Conservation (phyloP, 2,113 vertebrate species). For the Paedocypris sp. region DNA sequence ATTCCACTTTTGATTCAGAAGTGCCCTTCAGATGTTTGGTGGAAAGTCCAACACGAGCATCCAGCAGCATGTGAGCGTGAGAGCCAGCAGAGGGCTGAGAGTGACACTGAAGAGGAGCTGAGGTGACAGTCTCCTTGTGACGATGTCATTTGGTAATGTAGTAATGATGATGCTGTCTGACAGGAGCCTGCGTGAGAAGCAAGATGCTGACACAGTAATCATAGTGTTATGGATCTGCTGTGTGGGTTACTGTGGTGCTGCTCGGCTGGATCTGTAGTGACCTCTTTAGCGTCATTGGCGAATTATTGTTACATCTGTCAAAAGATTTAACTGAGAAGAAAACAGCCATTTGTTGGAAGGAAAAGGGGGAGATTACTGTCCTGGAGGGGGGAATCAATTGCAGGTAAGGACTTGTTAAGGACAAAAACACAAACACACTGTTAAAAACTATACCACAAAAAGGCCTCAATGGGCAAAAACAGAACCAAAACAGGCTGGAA, state of each 20-base stretch:
- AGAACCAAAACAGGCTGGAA: no score
- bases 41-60: neutral
- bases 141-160: constrained; percentile 11
- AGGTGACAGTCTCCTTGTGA: constrained; percentile 17
- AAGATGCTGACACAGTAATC: constrained; percentile 9
- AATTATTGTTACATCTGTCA: neutral
- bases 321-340: neutral
- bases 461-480: no score
- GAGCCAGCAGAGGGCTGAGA: constrained; percentile 40
- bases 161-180: constrained; percentile 15
- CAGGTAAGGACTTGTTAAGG: no score
- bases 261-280: neutral
- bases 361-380: no score
- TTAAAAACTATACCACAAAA: no score
- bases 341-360: neutral
- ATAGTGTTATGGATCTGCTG: constrained; percentile 1
- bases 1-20: no score
- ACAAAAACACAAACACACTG: no score
- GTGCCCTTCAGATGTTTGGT: constrained; percentile 14
- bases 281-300: neutral
- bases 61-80: constrained; percentile 29
- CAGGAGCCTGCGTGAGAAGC: constrained; percentile 5
- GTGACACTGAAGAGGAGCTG: constrained; percentile 20
- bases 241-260: neutral
- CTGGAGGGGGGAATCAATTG: no score